phyloP scores from a whole-genome alignment of 2,113 vertebrate species.

The Nothocercus nigrocapillus region DNA sequence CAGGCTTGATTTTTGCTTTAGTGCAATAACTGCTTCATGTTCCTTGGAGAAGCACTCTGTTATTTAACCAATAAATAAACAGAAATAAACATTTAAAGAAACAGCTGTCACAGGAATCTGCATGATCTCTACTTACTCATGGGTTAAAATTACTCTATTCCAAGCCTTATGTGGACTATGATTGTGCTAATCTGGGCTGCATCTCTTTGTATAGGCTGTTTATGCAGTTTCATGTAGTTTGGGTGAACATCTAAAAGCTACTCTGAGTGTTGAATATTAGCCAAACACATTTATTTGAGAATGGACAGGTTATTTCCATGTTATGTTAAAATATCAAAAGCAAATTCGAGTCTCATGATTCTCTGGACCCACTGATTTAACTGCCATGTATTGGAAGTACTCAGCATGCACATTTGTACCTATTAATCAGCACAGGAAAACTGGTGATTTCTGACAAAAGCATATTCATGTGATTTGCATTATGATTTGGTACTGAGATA shows the following conservation, averaged over 20 bases:
- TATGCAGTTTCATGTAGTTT: background rate
- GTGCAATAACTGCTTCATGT: background rate
- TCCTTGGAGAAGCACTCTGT: background rate
- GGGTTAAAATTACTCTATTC: too few relatives aligned
- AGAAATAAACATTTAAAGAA: background rate
- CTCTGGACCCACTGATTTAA: background rate
- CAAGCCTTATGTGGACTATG: background rate
- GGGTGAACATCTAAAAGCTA: background rate
- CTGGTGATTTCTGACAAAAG: background rate
- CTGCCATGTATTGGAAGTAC: background rate
- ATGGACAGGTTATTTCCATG: background rate
- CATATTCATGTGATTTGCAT: background rate
- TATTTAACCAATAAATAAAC: background rate
- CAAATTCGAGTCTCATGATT: background rate
- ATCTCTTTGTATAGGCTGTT: background rate
- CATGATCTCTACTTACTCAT: too few relatives aligned
- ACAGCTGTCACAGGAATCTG: background rate
- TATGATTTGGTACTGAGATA: background rate
- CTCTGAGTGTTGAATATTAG: background rate
- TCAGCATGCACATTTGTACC: constrained; percentile 2
- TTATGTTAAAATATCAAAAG: background rate
- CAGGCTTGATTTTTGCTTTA: background rate
- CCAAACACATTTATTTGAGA: background rate
- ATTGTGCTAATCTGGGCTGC: background rate
- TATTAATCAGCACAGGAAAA: background rate